phyloP scores from a whole-genome alignment of 2,888 invertebrate species.

The Eupithecia dodoneata region DNA sequence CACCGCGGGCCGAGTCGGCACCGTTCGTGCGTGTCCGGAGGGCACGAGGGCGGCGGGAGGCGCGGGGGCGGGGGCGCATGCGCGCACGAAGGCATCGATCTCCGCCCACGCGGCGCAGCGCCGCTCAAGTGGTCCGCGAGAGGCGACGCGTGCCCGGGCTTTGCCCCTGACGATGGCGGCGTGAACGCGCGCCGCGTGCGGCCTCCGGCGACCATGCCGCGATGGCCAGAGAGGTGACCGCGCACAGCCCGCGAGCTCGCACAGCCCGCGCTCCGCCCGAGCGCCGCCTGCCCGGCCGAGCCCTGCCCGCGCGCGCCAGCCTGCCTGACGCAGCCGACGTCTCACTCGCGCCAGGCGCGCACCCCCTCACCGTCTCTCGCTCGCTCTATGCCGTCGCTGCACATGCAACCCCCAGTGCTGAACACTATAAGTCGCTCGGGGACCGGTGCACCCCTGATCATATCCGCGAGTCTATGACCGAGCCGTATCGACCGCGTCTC shows the following conservation, averaged over 20 bases:
- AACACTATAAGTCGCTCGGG: constrained; percentile 42
- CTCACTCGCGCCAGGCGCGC: constrained; percentile 62
- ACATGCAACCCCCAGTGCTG: constrained; percentile 70
- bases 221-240: constrained; percentile 89
- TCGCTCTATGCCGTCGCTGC: constrained; percentile 61
- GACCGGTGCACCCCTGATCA: constrained; percentile 24
- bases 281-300: constrained; percentile 26
- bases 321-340: constrained; percentile 64
- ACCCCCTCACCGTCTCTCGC: constrained; percentile 56
- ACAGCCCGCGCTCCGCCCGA: constrained; percentile 27
- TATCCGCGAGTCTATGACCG: constrained; percentile 19
- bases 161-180: constrained; percentile 80
- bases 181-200: constrained; percentile 83
- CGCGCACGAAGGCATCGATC: constrained; percentile 69
- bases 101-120: constrained; percentile 64
- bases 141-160: constrained; percentile 79
- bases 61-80: constrained; percentile 48
- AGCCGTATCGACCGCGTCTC: constrained; percentile 29
- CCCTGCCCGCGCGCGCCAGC: constrained; percentile 38
- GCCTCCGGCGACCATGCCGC: constrained; percentile 87
- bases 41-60: constrained; percentile 17
- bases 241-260: constrained; percentile 49
- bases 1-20: constrained; percentile 39
- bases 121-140: constrained; percentile 73
- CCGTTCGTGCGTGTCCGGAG: constrained; percentile 49